phyloP scores from a whole-genome alignment of 2,888 invertebrate genomes.

The Philaethria dido region DNA sequence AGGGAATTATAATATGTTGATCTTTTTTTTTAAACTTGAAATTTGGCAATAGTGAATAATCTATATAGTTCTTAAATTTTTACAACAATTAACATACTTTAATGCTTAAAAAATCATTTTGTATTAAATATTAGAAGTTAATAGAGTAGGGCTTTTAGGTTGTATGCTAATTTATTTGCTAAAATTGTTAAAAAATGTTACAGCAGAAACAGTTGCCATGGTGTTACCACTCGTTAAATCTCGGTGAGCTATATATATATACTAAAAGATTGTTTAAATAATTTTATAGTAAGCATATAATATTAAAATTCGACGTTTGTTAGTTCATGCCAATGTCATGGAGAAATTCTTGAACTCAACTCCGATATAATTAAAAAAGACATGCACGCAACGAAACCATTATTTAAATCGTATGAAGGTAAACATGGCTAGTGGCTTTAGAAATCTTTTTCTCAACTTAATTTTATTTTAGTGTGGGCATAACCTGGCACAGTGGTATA shows the following conservation, averaged over 20 bases:
- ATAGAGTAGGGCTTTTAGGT: neutral
- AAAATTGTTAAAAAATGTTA: slow-evolving; percentile 2
- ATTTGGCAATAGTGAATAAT: too few relatives aligned
- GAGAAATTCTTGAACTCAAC: neutral
- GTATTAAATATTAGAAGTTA: too few relatives aligned
- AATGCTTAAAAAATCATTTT: too few relatives aligned
- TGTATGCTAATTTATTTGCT: neutral
- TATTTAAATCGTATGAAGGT: neutral
- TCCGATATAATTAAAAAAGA: neutral
- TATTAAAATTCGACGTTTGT: neutral
- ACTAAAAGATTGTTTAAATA: neutral
- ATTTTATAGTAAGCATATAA: neutral
- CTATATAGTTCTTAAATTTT: too few relatives aligned
- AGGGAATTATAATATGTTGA: too few relatives aligned
- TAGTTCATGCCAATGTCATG: slow-evolving; percentile 1
- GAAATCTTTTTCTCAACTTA: too few relatives aligned
- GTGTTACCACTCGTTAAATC: slow-evolving; percentile 29
- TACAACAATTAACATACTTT: too few relatives aligned
- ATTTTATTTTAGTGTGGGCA: too few relatives aligned
- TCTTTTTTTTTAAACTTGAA: too few relatives aligned
- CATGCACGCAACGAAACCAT: neutral
- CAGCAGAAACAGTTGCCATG: slow-evolving; percentile 35
- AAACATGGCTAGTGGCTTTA: neutral
- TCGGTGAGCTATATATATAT: slow-evolving; percentile 27
- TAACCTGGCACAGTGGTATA: too few relatives aligned